Percentiles rank a stretch among this genome's conserved stretches.
Conservation (phyloP, 2,888 invertebrate genomes). For the Eupeodes luniger region DNA sequence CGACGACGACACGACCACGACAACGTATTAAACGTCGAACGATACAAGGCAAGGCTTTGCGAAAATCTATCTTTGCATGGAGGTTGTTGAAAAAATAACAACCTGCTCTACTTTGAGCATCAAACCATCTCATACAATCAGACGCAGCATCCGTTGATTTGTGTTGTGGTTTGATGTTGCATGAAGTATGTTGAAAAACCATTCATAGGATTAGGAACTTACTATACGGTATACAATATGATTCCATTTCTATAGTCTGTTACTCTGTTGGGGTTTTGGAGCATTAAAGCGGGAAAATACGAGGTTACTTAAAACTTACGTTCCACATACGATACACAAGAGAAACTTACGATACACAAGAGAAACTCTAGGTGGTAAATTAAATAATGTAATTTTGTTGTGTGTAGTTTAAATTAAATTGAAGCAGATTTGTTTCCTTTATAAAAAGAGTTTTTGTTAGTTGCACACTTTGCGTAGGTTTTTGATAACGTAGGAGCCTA, state of each 20-base stretch:
- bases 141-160: constrained; percentile 30
- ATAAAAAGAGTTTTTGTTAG: constrained; percentile 8
- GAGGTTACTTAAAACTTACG: constrained; percentile 15
- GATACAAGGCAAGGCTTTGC: constrained; percentile 34
- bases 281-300: constrained; percentile 59
- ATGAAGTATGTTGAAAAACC: constrained; percentile 35
- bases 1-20: constrained; percentile 2
- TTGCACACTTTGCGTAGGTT: not conserved
- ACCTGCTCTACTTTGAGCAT: constrained; percentile 58
- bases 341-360: constrained; percentile 41
- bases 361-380: not conserved
- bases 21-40: not conserved
- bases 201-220: constrained; percentile 59
- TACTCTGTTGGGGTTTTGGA: not conserved
- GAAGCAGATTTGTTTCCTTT: constrained; percentile 11
- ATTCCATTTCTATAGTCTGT: not conserved
- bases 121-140: constrained; percentile 39
- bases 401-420: not conserved
- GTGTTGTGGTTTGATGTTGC: constrained; percentile 58
- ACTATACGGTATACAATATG: not conserved
- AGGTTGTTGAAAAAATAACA: constrained; percentile 42
- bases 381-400: not conserved
- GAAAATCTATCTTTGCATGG: constrained; percentile 55
- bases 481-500: not conserved
- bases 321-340: constrained; percentile 65